Base-by-base conservation (phyloP, 2,888 invertebrate species). In the Brachycybe producta region DNA sequence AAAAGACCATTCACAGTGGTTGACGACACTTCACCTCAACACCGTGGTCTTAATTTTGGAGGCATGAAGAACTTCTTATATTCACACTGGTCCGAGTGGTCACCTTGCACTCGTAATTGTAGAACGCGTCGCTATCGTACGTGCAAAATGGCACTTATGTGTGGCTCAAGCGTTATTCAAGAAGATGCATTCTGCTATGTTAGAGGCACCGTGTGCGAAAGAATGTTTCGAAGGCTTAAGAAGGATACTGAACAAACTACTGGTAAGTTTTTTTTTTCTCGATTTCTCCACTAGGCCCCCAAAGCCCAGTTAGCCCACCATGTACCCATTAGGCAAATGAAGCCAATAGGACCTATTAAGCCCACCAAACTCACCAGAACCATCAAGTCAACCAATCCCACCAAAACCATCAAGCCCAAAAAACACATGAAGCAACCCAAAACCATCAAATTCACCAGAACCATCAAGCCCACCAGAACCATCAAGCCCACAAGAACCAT, bases 171-270 rank as follows among this genome's bases (percentile, higher is more conserved):
- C 62, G 76, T 82, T 34, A 76, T 90, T 47, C 76, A 79, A 54
- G 86, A 91, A 67, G 82, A 82, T 5, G 85, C 87, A 2, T 84
- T 82, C 62, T 92, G 91, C 64, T 86, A 84, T 64, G 75, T 80
- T 35, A 81, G 84, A 57, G 83, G 82, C 46, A 82, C 83, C 49
- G 78, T 77, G 61, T 91, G 91, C 64, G 83, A 87, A 63, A 73
- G 52, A 21, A 46, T 51, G 36, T 54, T 50, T 19, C 32, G 38
- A 7, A 44, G 51, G 26, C 13, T 38, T 21, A 39, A 49, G 44
- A 52, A 36, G 26, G 35, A 45, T n/a, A 49, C 13, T 8, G 28
- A 26, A 5, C 40, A 45, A 19, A 40, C 8, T 13, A 27, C 19
- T 44, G 44, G 44, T 23, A 42, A 23, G 23, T 8, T 38, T 17